A percentile compares a stretch with the other conserved stretches of the same genome.
These are phyloP conservation scores for Selene dorsalis DNA, from an alignment of 2,797 vertebrate species.

Conservation along the genomic window DNA sequence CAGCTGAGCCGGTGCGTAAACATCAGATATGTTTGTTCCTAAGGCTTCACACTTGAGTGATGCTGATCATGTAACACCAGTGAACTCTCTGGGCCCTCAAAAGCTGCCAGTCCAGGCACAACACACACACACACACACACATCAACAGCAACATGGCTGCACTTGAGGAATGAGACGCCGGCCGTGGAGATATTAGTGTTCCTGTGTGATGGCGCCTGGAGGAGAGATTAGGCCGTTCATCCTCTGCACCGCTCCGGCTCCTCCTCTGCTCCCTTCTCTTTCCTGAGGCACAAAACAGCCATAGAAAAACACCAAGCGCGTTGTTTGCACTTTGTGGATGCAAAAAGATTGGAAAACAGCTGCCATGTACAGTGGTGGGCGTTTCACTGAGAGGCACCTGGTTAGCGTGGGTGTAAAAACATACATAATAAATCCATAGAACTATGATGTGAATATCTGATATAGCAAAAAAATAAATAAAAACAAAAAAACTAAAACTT, in stretches of 20 bases:
- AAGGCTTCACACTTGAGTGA: conserved; percentile 28
- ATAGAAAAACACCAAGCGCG: conserved; percentile 61
- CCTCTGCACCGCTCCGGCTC: conserved; percentile 45
- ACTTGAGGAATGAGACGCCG: conserved; percentile 72
- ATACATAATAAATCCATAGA: background rate
- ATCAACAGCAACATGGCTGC: conserved; percentile 59
- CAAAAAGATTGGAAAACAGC: conserved; percentile 30
- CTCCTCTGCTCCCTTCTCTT: conserved; percentile 50
- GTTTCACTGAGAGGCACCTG: conserved; percentile 31
- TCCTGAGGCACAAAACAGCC: conserved; percentile 70
- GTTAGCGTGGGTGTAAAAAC: conserved; percentile 8
- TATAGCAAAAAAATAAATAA: no score
- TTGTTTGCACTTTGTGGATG: conserved; percentile 69
- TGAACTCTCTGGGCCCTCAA: conserved; percentile 53
- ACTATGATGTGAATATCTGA: no score
- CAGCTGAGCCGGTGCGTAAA: conserved; percentile 20
- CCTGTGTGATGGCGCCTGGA: conserved; percentile 65
- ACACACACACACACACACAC: conserved; percentile 17
- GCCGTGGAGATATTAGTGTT: conserved; percentile 55
- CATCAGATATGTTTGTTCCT: conserved; percentile 12
- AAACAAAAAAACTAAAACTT: no score
- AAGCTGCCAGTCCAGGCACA: conserved; percentile 28
- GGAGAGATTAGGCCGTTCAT: conserved; percentile 77
- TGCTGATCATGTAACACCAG: conserved; percentile 38
- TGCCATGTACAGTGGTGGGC: conserved; percentile 14